Evolutionary conservation across 1,140 invertebrate species (phyloP), one percentile per base, ranked within the genome.

Genomic region (Agrypnia vestita): DNA sequence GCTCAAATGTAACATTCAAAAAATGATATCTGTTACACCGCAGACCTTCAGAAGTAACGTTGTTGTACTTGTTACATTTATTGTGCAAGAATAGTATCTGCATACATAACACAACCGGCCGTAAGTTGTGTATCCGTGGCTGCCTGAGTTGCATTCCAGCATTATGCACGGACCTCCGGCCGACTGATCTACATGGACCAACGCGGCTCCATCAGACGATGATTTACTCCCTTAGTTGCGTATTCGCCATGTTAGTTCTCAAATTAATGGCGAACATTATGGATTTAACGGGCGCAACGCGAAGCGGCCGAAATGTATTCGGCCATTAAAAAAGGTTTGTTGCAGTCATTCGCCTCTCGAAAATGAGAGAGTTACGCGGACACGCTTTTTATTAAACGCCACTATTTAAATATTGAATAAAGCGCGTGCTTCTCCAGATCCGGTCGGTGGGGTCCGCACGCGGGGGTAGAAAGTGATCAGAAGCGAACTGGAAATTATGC

Each of bases 221-320:
- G 67, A 71, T 71, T 71, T 71, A 71, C 67, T 71, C 67, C 46
- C 67, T 71, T 19, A 71, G 46, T 25, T 19, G 67, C 46, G 46
- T 21, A 49, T 51, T 51, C 46, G 47, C 67, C 67, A 12, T 71
- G 67, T 71, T 71, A 71, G 46, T 49, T 25, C 47, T 51, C 46
- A 71, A 71, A 71, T 71, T 71, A 71, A 71, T 71, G 67, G 67
- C 67, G 67, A 44, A 71, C 67, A 53, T 71, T 71, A 71, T 71
- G 67, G 67, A 49, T 51, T 21, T 51, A 71, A 51, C 35, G 17
- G 67, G 47, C 49, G 15, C 46, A 71, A 67, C 62, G 44, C 43
- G 62, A 44, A 51, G 67, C 67, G 49, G 49, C 67, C 67, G 47
- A 71, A 71, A 71, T 10, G 1, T 17, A 51, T 10, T 21, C 55